phyloP scores from a whole-genome alignment of 2,113 vertebrate genomes.

The Rhynchomys soricoides region DNA sequence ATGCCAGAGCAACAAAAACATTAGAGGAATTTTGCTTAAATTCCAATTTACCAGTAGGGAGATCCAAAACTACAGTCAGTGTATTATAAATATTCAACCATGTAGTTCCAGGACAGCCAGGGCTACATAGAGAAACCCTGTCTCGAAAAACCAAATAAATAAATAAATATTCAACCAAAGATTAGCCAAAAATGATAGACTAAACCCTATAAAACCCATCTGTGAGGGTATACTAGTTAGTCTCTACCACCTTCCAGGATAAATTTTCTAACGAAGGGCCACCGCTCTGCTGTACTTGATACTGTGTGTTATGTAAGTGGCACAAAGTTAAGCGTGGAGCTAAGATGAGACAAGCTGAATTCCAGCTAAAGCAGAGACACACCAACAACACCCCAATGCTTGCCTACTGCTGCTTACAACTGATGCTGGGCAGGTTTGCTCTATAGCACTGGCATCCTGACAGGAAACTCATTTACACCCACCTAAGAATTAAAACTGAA shows the following conservation, averaged over 20 bases:
- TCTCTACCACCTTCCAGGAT: not conserved
- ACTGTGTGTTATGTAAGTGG: not conserved
- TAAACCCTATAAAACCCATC: not conserved
- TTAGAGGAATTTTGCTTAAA: constrained; percentile 53
- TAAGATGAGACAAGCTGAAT: not conserved
- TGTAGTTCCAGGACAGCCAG: too few species aligned
- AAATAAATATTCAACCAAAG: not conserved
- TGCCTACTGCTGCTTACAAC: not conserved
- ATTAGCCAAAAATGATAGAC: not conserved
- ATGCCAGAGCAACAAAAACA: constrained; percentile 50
- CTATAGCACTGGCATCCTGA: not conserved
- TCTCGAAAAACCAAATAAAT: too few species aligned
- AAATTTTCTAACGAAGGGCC: not conserved
- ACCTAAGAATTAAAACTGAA: not conserved
- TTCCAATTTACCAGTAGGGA: constrained; percentile 22
- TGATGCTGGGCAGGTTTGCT: not conserved
- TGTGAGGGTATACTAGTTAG: not conserved
- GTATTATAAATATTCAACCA: not conserved
- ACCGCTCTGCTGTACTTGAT: not conserved
- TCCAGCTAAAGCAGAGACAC: not conserved
- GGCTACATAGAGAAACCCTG: too few species aligned
- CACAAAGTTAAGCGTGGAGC: not conserved
- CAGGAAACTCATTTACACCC: not conserved
- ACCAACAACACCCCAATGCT: not conserved
- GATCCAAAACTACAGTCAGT: not conserved